Evolutionary conservation across 2,888 invertebrate species (phyloP).

Genomic region (Xestoiulus laeticollis): DNA sequence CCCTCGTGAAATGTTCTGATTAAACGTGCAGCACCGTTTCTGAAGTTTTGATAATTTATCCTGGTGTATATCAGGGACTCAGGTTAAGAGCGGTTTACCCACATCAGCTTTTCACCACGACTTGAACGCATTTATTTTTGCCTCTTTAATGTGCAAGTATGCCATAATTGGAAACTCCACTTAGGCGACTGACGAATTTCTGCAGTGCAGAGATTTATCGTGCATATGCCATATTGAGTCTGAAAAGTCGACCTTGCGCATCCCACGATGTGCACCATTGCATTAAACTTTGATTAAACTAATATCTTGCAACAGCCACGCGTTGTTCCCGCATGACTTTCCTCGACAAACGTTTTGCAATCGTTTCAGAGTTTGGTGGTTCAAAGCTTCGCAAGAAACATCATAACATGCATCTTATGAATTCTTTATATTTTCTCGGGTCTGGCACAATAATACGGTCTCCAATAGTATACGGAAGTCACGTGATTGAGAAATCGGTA

Average conservation of each 20-base stretch:
- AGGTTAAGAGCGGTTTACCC: not conserved
- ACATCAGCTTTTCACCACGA: not conserved
- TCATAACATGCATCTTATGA: no score
- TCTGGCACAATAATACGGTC: no score
- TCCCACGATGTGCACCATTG: not conserved
- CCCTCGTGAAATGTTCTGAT: not conserved
- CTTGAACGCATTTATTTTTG: not conserved
- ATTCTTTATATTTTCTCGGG: no score
- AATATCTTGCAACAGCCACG: not conserved
- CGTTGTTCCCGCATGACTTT: not conserved
- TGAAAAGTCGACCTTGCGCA: not conserved
- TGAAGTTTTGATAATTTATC: not conserved
- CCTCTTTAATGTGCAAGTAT: not conserved
- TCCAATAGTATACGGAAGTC: no score
- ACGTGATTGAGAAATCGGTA: no score
- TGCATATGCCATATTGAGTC: not conserved
- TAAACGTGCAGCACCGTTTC: not conserved
- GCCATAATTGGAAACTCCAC: constrained; percentile 9
- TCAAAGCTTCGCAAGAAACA: no score
- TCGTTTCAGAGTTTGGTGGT: no score
- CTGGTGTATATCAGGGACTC: not conserved
- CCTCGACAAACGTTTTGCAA: no score
- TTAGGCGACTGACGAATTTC: not conserved
- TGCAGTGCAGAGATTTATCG: constrained; percentile 9
- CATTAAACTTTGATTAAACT: constrained; percentile 1